Evolutionary conservation across 2,113 vertebrate species (phyloP).

Genomic region (Axis porcinus): DNA sequence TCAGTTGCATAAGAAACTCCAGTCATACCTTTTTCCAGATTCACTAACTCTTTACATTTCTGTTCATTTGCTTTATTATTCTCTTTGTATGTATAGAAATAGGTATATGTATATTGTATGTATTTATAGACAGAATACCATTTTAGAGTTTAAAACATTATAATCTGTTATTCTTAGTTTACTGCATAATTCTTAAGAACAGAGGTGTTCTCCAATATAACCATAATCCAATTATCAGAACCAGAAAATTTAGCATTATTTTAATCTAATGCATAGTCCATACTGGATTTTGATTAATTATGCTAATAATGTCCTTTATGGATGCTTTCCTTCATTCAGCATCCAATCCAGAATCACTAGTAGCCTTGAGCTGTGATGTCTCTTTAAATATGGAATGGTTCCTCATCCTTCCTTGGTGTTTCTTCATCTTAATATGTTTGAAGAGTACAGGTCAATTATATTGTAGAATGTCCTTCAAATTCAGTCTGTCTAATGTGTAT

Average conservation of each 20-base stretch:
- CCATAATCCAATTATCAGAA: neutral
- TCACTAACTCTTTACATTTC: slow-evolving; percentile 13
- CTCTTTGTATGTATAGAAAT: neutral
- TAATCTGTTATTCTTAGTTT: neutral
- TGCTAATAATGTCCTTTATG: neutral
- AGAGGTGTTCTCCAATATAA: neutral
- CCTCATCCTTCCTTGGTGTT: neutral
- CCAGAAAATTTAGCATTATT: neutral
- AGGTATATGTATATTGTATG: neutral
- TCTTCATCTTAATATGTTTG: neutral
- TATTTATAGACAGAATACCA: neutral
- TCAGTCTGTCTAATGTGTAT: neutral
- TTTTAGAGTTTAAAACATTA: neutral
- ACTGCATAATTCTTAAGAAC: neutral
- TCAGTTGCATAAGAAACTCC: neutral
- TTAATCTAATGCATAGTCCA: neutral
- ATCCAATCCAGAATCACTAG: neutral
- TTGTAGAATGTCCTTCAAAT: neutral
- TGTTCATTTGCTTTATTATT: neutral
- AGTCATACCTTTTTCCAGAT: neutral
- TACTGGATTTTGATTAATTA: neutral
- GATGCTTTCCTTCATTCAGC: neutral
- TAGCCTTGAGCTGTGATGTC: neutral
- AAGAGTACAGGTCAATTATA: neutral
- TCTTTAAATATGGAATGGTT: neutral